A percentile compares a stretch with the other conserved stretches of the same genome.
These are phyloP conservation scores for Pampus argenteus DNA, from an alignment of 2,797 vertebrate genomes.

Conservation along the genomic window DNA sequence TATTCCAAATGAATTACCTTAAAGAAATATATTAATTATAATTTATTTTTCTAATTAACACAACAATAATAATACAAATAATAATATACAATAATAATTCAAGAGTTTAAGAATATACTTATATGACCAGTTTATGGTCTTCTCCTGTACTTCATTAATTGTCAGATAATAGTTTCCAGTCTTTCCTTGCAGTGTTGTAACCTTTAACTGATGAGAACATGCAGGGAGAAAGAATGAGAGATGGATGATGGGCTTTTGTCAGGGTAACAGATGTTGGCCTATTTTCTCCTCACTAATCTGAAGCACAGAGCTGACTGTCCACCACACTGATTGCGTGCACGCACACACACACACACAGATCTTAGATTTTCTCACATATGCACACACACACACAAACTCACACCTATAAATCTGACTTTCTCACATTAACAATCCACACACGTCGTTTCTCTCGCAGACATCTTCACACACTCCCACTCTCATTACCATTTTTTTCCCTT, in stretches of 20 bases:
- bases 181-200: neutral
- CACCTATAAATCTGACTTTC: slow-evolving; percentile 26
- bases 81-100: neutral
- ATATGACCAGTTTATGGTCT: neutral
- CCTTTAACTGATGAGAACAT: neutral
- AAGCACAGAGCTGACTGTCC: slow-evolving; percentile 49
- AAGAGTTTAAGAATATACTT: neutral
- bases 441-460: slow-evolving; percentile 1
- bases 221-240: slow-evolving; percentile 15
- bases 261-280: slow-evolving; percentile 82
- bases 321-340: slow-evolving; percentile 49
- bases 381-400: neutral
- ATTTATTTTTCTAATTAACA: too few species aligned
- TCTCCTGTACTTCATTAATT: neutral
- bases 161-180: neutral
- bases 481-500: neutral
- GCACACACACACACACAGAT: slow-evolving; percentile 17
- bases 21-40: too few species aligned
- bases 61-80: neutral
- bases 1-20: neutral
- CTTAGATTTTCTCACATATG: slow-evolving; percentile 38
- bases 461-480: slow-evolving; percentile 12
- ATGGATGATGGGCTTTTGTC: slow-evolving; percentile 66
- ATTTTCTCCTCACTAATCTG: slow-evolving; percentile 77
- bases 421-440: slow-evolving; percentile 11